Base-by-base conservation (phyloP, 2,888 invertebrate genomes). In the Chouioia cunea region DNA sequence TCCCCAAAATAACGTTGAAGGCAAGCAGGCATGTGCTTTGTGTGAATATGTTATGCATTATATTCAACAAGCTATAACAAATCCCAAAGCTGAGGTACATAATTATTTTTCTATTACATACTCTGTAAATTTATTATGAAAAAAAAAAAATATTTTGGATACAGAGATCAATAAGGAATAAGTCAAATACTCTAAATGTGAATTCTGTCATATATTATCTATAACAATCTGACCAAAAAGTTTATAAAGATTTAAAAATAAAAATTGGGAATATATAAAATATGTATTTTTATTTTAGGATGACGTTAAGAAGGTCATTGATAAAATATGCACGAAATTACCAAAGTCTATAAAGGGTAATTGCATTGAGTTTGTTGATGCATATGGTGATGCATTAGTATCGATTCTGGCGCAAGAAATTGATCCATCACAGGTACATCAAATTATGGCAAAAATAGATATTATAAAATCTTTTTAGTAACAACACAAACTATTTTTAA, bases 31-130 rank as follows among this genome's bases (percentile, higher is more conserved):
- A 0, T 96, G 96, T 84, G 90, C 91, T 36, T 89, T 96, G 82
- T 96, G 96, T 81, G 91, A 95, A 86, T 94, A 94, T 85, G 88
- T 94, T 84, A 85, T 96, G 77, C 94, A 95, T 81, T 93, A 92
- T 74, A 78, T 95, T 56, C 95, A 96, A 82, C 89, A 92, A 62
- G 89, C 89, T 18, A 87, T 95, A 75, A 92, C 93, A 65, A 88
- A 90, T 74, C 90, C 91, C 1, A 84, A 84, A 46, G 92, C 89
- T 12, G 93, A 93, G 87, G 92, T 92, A 84, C 73, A 22, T 15
- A 22, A 56, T 56, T 62, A 10, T 22, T 62, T 27, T 43, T 36
- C 27, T 48, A 14, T 15, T 52, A 12, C 27, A 15, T 23, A 22
- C 22, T 6, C 16, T n/a, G n/a, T n/a, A 20, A 10, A 53, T 59